Conservation (phyloP, 2,797 vertebrate species). For the Botia almorhae region DNA sequence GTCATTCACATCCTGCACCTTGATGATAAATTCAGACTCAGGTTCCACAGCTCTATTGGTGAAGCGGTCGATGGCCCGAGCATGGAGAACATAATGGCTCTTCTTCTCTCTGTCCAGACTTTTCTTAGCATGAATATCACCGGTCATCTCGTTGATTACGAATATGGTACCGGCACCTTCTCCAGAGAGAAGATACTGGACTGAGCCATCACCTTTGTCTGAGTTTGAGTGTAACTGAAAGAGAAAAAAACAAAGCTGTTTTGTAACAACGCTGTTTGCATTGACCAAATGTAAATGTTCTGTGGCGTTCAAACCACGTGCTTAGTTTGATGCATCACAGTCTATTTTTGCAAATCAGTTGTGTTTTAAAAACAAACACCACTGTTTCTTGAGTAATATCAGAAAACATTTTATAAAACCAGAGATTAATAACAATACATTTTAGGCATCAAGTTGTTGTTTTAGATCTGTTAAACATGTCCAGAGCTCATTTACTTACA, state of each 20-base stretch:
- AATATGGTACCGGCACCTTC: constrained; percentile 93
- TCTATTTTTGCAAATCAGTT: neutral
- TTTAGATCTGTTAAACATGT: too few species aligned
- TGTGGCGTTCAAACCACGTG: neutral
- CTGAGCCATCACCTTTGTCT: constrained; percentile 92
- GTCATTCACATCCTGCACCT: constrained; percentile 95
- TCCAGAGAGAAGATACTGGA: constrained; percentile 91
- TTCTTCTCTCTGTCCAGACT: constrained; percentile 92
- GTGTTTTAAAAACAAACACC: too few species aligned
- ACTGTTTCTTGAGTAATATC: too few species aligned
- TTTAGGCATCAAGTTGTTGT: too few species aligned
- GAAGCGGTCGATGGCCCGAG: constrained; percentile 85
- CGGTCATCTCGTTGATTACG: constrained; percentile 88
- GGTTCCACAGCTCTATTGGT: constrained; percentile 89
- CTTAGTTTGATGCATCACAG: constrained; percentile 20
- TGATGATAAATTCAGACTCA: constrained; percentile 94
- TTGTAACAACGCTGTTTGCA: neutral
- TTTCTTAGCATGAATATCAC: constrained; percentile 90
- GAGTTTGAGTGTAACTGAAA: constrained; percentile 92
- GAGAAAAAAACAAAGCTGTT: constrained; percentile 10
- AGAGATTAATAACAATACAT: too few species aligned
- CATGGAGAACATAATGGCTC: constrained; percentile 90
- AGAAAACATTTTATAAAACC: too few species aligned
- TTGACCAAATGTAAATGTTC: neutral
- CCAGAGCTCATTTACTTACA: too few species aligned